Base-by-base conservation (phyloP, 2,797 vertebrate genomes). In the Spinus pinus region DNA sequence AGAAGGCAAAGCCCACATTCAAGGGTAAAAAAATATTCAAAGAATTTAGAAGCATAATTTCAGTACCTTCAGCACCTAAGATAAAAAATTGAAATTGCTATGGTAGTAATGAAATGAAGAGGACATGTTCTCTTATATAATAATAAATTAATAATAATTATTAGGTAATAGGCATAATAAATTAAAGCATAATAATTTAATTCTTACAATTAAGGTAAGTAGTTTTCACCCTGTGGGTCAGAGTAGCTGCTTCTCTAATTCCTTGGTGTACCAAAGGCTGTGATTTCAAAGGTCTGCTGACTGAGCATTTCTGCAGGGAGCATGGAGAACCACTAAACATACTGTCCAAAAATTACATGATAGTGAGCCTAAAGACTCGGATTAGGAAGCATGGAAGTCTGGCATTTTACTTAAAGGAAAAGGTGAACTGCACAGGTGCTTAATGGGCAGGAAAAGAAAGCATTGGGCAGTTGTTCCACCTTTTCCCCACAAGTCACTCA, bases 251-350 rank as follows among this genome's bases (percentile, higher is more conserved):
- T 72, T 22, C 12, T 47, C 19, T 62, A 44, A 47, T 61, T 86
- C 27, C 27, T 73, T 57, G 6, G 20, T 64, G 16, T 47, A n/a
- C 19, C 47, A 37, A 64, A 62, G 35, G 14, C 42, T 80, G n/a
- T 19, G 12, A 31, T 81, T 83, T 77, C 53, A 62, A 21, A 88
- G 25, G 9, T 39, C 50, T 50, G 7, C 53, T 62, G 46, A 9
- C 27, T 56, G n/a, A 22, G n/a, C 8, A 25, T 79, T 79, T 60
- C 62, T 72, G 31, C 14, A 25, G 58, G 37, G 62, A 75, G 14
- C 1, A 0, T 12, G 41, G 47, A 28, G 41, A 60, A 60, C 25
- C 23, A 14, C 37, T 57, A 25, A 79, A 41, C 1, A 0, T 62
- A 20, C 24, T 73, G 7, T 53, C 57, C 16, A 47, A 53, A 92